These are phyloP conservation scores for Pantelozetes paolii DNA, from an alignment of 2,888 invertebrate genomes.

Conservation along the genomic window DNA sequence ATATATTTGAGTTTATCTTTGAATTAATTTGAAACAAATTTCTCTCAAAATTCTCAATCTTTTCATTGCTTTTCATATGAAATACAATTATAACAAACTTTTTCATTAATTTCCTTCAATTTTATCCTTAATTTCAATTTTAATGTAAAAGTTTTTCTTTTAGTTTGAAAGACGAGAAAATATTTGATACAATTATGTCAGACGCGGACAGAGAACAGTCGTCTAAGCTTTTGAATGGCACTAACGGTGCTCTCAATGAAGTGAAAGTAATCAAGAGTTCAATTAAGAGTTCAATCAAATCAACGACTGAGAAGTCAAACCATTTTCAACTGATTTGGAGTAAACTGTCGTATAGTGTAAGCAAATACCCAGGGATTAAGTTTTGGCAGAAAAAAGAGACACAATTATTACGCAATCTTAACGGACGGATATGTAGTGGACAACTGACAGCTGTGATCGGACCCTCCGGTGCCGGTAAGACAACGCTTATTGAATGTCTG, in stretches of 20 bases:
- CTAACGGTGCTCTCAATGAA: neutral
- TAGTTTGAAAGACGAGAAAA: neutral
- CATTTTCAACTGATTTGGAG: constrained; percentile 41
- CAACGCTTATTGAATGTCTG: constrained; percentile 40
- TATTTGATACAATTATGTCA: neutral
- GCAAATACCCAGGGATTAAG: neutral
- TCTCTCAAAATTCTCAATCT: neutral
- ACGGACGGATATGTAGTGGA: constrained; percentile 38
- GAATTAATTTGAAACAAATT: neutral
- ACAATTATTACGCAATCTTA: constrained; percentile 35
- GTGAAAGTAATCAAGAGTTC: constrained; percentile 2
- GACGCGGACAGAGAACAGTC: neutral
- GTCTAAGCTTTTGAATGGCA: neutral
- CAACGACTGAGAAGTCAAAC: neutral
- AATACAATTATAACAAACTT: neutral
- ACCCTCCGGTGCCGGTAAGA: constrained; percentile 41
- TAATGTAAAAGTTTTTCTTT: neutral
- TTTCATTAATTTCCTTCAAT: neutral
- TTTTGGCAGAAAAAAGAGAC: constrained; percentile 22
- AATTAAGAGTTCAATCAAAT: neutral
- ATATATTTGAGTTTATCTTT: constrained; percentile 5
- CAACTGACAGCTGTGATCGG: constrained; percentile 39
- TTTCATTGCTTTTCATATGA: neutral
- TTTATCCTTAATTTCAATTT: neutral
- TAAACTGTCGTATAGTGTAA: constrained; percentile 39